A percentile compares a stretch with the other conserved stretches of the same genome.
Evolutionary conservation across 2,797 vertebrate species (phyloP).

Genomic region (Falco columbarius): DNA sequence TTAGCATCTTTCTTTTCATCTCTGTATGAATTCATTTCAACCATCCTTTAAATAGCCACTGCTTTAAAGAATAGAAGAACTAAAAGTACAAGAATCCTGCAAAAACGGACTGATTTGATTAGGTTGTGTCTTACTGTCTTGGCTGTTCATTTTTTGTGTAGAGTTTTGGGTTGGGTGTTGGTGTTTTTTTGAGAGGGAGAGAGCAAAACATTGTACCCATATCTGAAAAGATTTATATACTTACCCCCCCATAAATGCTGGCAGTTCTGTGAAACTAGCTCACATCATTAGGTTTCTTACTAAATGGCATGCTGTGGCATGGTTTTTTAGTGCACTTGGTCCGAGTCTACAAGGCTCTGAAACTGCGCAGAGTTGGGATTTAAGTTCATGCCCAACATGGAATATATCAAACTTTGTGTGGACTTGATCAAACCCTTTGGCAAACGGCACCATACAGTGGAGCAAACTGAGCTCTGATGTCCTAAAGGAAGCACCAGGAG

Average conservation of each 20-base stretch:
- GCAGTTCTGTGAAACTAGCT: neutral
- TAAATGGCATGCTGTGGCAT: neutral
- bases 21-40: neutral
- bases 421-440: neutral
- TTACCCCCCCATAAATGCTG: neutral
- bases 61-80: neutral
- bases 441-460: neutral
- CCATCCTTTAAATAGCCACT: neutral
- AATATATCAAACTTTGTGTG: neutral
- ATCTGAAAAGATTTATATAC: neutral
- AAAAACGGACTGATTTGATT: neutral
- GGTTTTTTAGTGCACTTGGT: neutral
- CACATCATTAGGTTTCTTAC: neutral
- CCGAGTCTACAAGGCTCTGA: neutral
- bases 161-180: neutral
- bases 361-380: neutral
- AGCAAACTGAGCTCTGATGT: neutral
- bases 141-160: neutral
- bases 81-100: neutral
- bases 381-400: neutral
- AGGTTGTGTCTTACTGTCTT: neutral
- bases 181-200: neutral
- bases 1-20: neutral
- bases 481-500: neutral
- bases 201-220: rapidly evolving